Evolutionary conservation across 2,888 invertebrate species (phyloP), one percentile per base, ranked within the genome.

Genomic region (Drosophila nigritarsus): DNA sequence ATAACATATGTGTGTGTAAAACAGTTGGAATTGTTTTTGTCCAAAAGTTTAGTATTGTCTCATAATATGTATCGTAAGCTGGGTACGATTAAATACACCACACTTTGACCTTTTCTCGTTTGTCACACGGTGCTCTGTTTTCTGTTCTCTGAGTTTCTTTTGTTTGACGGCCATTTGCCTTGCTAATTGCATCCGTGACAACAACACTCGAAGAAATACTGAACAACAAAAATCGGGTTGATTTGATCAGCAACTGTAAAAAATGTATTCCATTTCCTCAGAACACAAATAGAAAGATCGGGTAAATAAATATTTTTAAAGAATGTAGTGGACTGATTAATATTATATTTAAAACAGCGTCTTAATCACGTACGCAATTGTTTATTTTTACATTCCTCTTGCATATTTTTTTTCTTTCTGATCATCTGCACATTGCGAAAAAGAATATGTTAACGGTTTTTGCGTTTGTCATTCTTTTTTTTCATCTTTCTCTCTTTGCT

Each of bases 401-500:
- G 2, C 2, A 8, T 29, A 29, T 1, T 24, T 30, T 24, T 30
- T 36, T 13, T 30, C 32, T 40, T 11, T 36, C 7, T 45, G 36
- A 38, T 24, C 36, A 53, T 48, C 53, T 64, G 29, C n/a, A 63
- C 18, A 29, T 53, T n/a, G n/a, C 30, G 30, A 36, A 48, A 13
- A 36, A 13, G 27, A 55, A n/a, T 7, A 51, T 32, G 56, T 20
- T 56, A 42, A 56, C 56, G 29, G 56, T 24, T 42, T 30, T 15
- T 20, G 32, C 32, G 30, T 38, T 63, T 58, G 58, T 58, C 48
- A 8, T 63, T 45, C 15, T 66, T 2, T 27, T 48, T 53, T 51
- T 54, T 24, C 38, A 3, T 69, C 42, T 60, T 24, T 38, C 4
- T 65, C 54, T 60, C 49, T 66, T 60, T 64, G 45, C 27, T 58